Evolutionary conservation across 2,888 invertebrate species (phyloP), one percentile per base, ranked within the genome.

Genomic region (Dromius quadrimaculatus): DNA sequence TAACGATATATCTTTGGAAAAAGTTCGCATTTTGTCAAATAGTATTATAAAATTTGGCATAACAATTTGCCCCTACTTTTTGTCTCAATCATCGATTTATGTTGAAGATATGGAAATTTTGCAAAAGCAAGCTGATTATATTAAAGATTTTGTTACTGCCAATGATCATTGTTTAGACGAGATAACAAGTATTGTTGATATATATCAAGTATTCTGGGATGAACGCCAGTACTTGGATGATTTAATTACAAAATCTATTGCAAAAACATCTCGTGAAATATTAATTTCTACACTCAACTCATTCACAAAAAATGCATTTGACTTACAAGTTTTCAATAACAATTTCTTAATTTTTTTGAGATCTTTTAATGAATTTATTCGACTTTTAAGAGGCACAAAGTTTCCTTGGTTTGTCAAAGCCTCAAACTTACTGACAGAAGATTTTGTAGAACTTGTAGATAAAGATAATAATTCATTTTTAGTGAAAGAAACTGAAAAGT

Each of bases 121-220:
- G 11, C 28, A 11, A 6, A 50, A 13, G 2, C 50, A 50, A 11
- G 50, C 50, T 11, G 50, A 50, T 3, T 50, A 50, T 8, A 23
- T 50, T 2, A 50, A 28, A 23, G 50, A 50, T 13, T 50, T 23
- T 50, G 5, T 50, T 1, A 50, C 50, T 28, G 11, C 22, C 2
- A 23, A 28, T 15, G 50, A 50, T 28, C 50, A 50, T 11, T 9
- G n/a, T 50, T n/a, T 23, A 11, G 28, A 50, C 15, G 50, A 50
- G n/a, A 23, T 50, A 5, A 28, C 50, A 23, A 28, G 13, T 11
- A 28, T 50, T 28, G 50, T 50, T 13, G 50, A 50, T 22, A 50
- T 50, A 11, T 50, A 50, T 11, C 50, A 50, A 50, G 28, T 50
- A 6, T 50, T 50, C 15, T 50, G 50, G 50, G 50, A 50, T 6